These are phyloP conservation scores for Dascyllus trimaculatus DNA, from an alignment of 2,113 vertebrate genomes.

Conservation along the genomic window DNA sequence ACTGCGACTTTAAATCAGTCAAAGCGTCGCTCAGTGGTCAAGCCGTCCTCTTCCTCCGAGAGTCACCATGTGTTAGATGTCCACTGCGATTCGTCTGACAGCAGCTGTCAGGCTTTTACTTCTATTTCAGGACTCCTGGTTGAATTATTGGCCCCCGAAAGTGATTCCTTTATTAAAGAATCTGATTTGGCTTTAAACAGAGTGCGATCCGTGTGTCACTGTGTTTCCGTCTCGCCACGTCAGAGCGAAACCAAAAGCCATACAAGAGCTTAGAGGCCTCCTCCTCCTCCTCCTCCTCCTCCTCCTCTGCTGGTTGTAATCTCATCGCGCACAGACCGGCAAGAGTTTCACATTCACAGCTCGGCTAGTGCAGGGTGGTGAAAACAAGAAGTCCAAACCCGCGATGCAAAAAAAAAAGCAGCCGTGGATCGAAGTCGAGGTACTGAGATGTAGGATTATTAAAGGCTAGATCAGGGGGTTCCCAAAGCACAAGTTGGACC, in stretches of 20 bases:
- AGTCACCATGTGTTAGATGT: slow-evolving; percentile 28
- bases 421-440: no score
- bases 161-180: background rate
- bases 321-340: slow-evolving; percentile 16
- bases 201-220: background rate
- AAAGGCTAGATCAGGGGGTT: no score
- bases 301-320: slow-evolving; percentile 53
- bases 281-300: no score
- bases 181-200: slow-evolving; percentile 11
- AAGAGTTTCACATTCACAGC: background rate
- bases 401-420: no score
- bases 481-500: no score
- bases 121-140: background rate
- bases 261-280: slow-evolving; percentile 25
- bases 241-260: slow-evolving; percentile 7
- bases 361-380: background rate
- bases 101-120: slow-evolving; percentile 4
- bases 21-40: slow-evolving; percentile 33
- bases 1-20: slow-evolving; percentile 55
- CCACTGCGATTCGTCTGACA: slow-evolving; percentile 34
- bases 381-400: no score
- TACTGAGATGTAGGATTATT: no score
- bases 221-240: slow-evolving; percentile 1
- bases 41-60: slow-evolving; percentile 24
- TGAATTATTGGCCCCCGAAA: slow-evolving; percentile 4